Evolutionary conservation across 1,140 invertebrate species (phyloP).

Genomic region (Bacillus rossius): DNA sequence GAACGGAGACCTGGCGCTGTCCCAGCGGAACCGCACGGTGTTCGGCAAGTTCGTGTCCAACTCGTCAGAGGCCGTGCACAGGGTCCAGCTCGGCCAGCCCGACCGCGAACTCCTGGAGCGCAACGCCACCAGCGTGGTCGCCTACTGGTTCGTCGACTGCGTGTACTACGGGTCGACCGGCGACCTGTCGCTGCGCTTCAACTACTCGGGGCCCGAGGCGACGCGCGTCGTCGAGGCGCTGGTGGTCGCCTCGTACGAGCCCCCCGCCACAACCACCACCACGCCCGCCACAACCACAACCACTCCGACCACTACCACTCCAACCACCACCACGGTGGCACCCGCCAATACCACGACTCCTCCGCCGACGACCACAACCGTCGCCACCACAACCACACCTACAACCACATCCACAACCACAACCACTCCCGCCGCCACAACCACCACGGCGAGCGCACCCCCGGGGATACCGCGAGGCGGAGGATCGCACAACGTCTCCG

Average conservation of each 20-base stretch:
- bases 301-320: constrained; percentile 32
- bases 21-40: neutral
- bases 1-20: neutral
- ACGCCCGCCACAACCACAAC: constrained; percentile 50
- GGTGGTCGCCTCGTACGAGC: constrained; percentile 59
- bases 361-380: neutral
- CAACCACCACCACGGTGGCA: constrained; percentile 28
- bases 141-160: constrained; percentile 75
- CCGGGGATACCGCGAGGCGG: too few species aligned
- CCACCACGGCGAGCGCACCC: too few species aligned
- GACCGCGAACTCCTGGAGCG: constrained; percentile 54
- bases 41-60: constrained; percentile 37
- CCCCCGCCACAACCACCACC: constrained; percentile 52
- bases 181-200: constrained; percentile 53
- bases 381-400: neutral
- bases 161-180: constrained; percentile 57
- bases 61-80: constrained; percentile 55
- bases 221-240: constrained; percentile 62
- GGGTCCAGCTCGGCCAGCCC: constrained; percentile 49
- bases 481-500: too few species aligned
- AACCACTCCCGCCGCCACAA: too few species aligned
- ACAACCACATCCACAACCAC: neutral
- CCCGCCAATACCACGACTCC: constrained; percentile 31
- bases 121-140: constrained; percentile 55
- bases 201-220: constrained; percentile 53